A percentile compares a stretch with the other conserved stretches of the same genome.
These are phyloP conservation scores for Eupeodes latifasciatus DNA, from an alignment of 2,888 invertebrate genomes.

Conservation along the genomic window DNA sequence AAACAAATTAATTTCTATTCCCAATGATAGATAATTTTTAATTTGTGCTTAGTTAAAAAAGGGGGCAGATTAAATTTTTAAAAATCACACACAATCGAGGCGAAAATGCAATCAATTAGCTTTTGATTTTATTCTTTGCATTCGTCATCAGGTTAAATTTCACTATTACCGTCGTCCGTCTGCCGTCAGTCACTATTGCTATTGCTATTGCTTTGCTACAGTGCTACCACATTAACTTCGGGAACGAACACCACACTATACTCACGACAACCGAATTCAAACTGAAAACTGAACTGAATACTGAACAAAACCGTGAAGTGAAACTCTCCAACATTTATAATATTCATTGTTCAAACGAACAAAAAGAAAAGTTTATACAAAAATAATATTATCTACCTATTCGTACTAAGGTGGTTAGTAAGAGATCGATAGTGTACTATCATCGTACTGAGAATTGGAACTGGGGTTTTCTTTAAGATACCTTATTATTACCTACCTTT, in stretches of 20 bases:
- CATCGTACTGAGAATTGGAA: not conserved
- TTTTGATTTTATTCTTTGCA: constrained; percentile 60
- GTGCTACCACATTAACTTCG: constrained; percentile 48
- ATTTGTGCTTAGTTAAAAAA: not conserved
- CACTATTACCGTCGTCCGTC: constrained; percentile 55
- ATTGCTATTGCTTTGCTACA: too few species aligned
- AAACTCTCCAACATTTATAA: constrained; percentile 48
- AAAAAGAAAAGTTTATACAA: constrained; percentile 50
- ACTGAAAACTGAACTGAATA: constrained; percentile 66
- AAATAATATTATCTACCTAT: not conserved
- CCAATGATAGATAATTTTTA: constrained; percentile 1
- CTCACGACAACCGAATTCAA: constrained; percentile 68
- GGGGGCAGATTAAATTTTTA: not conserved
- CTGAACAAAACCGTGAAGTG: constrained; percentile 24
- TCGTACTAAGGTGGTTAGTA: constrained; percentile 67
- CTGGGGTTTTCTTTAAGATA: not conserved
- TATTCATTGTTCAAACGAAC: constrained; percentile 36
- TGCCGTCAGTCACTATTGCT: not conserved
- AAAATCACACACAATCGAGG: constrained; percentile 13
- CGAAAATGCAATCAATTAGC: constrained; percentile 48
- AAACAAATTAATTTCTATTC: constrained; percentile 19
- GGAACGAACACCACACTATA: constrained; percentile 54
- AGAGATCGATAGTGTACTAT: constrained; percentile 66
- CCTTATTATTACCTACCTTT: not conserved
- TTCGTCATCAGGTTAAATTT: constrained; percentile 72